These are phyloP conservation scores for Lynx canadensis DNA, from an alignment of 2,113 vertebrate species.

Conservation along the genomic window DNA sequence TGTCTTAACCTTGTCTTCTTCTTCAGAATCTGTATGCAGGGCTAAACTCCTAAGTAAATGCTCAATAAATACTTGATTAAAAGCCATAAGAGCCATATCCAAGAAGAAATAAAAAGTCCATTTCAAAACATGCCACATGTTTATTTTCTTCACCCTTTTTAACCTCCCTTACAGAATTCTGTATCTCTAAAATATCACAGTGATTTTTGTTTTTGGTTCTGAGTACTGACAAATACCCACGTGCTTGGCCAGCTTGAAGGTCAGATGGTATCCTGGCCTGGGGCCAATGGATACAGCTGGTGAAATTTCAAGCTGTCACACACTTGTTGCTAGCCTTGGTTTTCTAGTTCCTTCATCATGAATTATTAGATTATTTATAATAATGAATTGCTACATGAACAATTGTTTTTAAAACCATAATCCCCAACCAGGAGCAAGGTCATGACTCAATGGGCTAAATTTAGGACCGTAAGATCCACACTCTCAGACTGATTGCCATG, in stretches of 20 bases:
- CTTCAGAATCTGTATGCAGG: background rate
- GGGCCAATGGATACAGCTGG: constrained; percentile 46
- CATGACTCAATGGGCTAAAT: constrained; percentile 46
- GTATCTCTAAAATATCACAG: constrained; percentile 21
- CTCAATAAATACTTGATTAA: background rate
- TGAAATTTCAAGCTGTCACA: constrained; percentile 23
- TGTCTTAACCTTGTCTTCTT: background rate
- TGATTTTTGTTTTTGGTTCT: background rate
- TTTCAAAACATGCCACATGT: background rate
- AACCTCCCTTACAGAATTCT: background rate
- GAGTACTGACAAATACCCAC: constrained; percentile 12
- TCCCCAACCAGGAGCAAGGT: constrained; percentile 37
- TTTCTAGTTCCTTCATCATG: constrained; percentile 49
- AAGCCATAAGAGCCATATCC: background rate
- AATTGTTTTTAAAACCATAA: constrained; percentile 59
- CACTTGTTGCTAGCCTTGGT: constrained; percentile 44
- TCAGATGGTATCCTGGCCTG: constrained; percentile 50
- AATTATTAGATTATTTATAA: constrained; percentile 65
- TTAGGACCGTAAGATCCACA: background rate
- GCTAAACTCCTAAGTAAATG: background rate
- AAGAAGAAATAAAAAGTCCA: background rate
- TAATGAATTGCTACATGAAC: constrained; percentile 4
- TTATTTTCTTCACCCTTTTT: background rate
- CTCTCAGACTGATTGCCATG: background rate
- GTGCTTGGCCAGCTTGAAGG: constrained; percentile 47